Evolutionary conservation across 2,888 invertebrate genomes (phyloP), one percentile per base, ranked within the genome.

Genomic region (Scaptomyza caliginosa): DNA sequence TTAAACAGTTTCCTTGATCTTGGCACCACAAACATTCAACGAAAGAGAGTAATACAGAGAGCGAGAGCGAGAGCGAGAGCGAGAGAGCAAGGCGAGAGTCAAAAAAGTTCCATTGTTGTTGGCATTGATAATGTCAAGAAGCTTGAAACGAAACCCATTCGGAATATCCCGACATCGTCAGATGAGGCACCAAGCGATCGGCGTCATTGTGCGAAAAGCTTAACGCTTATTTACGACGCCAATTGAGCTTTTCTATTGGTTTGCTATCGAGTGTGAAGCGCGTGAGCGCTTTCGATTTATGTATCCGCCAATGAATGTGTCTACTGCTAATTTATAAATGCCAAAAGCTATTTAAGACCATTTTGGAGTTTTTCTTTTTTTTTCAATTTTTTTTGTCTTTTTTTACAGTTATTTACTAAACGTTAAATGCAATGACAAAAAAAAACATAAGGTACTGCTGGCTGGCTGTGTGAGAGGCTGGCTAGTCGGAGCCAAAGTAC

Each of bases 401-500:
- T 48, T 55, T 28, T 68, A 68, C 63, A 63, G 39, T 48, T 16
- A 43, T 54, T 49, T 45, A 19, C 30, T 66, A 38, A 36, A 38
- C 11, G 13, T 10, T 34, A 45, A 16, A 13, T 30, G 23, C 34
- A 1, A 10, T 0, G 3, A 17, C n/a, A n/a, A n/a, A n/a, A n/a
- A n/a, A n/a, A n/a, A n/a, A n/a, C n/a, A 26, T 6, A 39, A 17
- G 19, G n/a, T 16, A 8, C 8, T 3, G 16, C 6, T 11, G n/a
- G 36, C 16, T 28, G 36, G 13, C 16, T 28, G 36, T 11, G 7
- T 13, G 10, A 4, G 34, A 11, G 4, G 11, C 23, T 11, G 45
- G 11, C 38, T 77, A 89, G 39, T 80, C 66, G 2, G 19, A 36
- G 46, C 91, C 91, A 60, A 71, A 91, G 60, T 86, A 86, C 32